phyloP scores from a whole-genome alignment of 2,113 vertebrate genomes.

The Oreocharis arfaki region DNA sequence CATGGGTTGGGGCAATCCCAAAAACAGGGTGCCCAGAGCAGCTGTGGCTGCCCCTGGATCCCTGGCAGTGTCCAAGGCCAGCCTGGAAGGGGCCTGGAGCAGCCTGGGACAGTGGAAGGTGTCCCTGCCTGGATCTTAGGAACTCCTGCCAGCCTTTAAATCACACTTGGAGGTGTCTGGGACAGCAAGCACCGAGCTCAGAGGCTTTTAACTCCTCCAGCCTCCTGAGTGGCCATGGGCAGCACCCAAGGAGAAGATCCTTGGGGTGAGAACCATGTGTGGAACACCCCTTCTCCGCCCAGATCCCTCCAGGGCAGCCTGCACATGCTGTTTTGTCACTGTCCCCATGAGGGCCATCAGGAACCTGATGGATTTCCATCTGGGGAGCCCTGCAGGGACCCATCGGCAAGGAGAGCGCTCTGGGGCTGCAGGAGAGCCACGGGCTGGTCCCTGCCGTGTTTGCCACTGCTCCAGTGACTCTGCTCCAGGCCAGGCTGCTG shows the following conservation, averaged over 20 bases:
- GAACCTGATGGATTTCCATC: background rate
- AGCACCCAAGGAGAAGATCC: background rate
- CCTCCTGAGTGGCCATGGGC: rapidly evolving
- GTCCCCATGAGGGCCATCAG: background rate
- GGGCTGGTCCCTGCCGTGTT: background rate
- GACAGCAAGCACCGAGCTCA: background rate
- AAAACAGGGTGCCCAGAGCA: background rate
- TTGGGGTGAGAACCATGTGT: rapidly evolving
- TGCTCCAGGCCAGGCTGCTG: rapidly evolving
- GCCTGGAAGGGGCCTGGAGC: background rate
- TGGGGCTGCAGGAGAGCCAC: background rate
- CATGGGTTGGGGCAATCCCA: background rate
- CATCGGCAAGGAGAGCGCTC: background rate
- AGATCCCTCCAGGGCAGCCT: background rate
- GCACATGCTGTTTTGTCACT: background rate
- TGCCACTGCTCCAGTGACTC: background rate
- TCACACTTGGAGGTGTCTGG: background rate
- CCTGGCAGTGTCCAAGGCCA: background rate
- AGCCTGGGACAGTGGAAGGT: rapidly evolving
- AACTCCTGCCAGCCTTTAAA: background rate
- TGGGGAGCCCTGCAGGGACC: background rate
- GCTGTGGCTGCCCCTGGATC: background rate
- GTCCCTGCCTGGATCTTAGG: background rate
- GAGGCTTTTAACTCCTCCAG: background rate
- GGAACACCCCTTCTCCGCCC: background rate